phyloP scores from a whole-genome alignment of 2,888 invertebrate species.

The Noctua comes region DNA sequence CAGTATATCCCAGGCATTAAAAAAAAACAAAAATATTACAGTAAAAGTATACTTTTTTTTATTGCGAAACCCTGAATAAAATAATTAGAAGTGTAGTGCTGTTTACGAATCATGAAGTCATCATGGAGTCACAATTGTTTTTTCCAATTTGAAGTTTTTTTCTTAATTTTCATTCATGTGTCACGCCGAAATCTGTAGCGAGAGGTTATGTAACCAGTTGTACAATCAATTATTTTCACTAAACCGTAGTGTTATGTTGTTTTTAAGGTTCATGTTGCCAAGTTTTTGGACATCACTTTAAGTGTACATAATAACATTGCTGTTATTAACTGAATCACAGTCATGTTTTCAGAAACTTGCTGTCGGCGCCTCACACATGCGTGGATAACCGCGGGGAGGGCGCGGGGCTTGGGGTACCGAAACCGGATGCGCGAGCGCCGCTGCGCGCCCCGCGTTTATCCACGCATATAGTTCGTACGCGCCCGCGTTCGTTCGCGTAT shows the following conservation, averaged over 20 bases:
- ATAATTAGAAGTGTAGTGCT: constrained; percentile 36
- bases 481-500: too few relatives aligned
- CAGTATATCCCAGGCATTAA: neutral
- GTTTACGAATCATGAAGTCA: constrained; percentile 5
- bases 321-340: neutral
- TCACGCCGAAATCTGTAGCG: neutral
- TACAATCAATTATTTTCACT: neutral
- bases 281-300: neutral
- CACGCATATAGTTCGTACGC: too few relatives aligned
- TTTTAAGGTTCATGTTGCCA: too few relatives aligned
- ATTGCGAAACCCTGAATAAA: constrained; percentile 34
- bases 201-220: neutral
- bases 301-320: neutral
- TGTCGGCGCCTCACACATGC: too few relatives aligned
- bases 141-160: neutral
- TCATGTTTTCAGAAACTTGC: neutral
- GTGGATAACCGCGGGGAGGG: too few relatives aligned
- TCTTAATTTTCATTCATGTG: neutral
- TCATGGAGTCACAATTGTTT: neutral
- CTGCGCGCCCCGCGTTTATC: too few relatives aligned
- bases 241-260: neutral
- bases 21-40: neutral
- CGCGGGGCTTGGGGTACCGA: too few relatives aligned
- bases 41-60: constrained; percentile 22
- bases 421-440: too few relatives aligned